These are phyloP conservation scores for Adelges cooleyi DNA, from an alignment of 1,140 invertebrate species.

Conservation along the genomic window DNA sequence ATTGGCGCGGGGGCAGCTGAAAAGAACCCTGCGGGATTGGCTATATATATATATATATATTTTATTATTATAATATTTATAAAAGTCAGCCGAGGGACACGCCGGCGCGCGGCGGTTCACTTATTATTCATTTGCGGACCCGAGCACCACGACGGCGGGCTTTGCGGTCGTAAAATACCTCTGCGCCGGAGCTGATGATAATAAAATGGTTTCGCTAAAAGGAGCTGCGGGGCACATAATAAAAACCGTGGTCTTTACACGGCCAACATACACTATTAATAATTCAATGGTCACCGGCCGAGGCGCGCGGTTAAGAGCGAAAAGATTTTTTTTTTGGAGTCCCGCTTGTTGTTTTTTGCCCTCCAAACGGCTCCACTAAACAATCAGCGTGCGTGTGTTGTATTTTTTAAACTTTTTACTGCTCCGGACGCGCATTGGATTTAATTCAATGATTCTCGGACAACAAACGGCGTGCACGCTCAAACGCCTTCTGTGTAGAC, in stretches of 20 bases:
- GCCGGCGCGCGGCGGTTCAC: not conserved
- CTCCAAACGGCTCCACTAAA: no score
- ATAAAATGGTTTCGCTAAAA: slow-evolving; percentile 21
- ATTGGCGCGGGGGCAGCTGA: no score
- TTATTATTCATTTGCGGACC: slow-evolving; percentile 23
- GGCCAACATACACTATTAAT: not conserved
- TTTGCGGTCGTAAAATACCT: slow-evolving; percentile 17
- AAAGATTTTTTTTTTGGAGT: slow-evolving; percentile 8
- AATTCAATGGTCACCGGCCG: slow-evolving; percentile 14
- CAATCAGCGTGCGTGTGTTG: no score
- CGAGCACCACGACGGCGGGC: not conserved
- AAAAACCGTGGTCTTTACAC: not conserved
- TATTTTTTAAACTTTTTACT: slow-evolving; percentile 1
- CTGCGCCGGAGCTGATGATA: slow-evolving; percentile 5
- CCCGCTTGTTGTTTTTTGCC: not conserved
- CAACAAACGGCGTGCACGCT: not conserved
- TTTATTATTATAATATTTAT: no score
- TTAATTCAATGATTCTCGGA: not conserved
- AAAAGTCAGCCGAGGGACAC: no score
- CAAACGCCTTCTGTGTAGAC: not conserved
- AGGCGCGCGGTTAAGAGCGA: not conserved
- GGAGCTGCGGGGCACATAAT: not conserved
- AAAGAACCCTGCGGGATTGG: no score
- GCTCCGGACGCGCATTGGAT: not conserved
- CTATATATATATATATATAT: no score